phyloP scores from a whole-genome alignment of 2,113 vertebrate species.

The Craseonycteris thonglongyai region DNA sequence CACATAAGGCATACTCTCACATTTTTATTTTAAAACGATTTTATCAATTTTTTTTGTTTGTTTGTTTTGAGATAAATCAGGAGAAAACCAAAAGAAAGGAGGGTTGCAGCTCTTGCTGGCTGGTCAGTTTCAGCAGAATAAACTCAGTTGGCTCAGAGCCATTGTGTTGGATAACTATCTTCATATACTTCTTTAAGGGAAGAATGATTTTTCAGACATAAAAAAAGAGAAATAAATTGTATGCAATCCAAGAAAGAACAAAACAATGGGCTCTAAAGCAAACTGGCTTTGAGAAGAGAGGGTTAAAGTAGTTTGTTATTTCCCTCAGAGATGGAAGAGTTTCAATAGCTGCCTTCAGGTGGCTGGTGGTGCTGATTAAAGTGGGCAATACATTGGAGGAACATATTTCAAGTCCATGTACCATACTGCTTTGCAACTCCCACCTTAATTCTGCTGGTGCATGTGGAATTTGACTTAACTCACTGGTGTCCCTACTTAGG shows the following conservation, averaged over 20 bases:
- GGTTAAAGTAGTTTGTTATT: neutral
- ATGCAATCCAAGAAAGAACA: neutral
- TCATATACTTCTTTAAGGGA: neutral
- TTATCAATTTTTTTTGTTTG: neutral
- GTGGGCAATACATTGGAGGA: neutral
- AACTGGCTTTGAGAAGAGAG: neutral
- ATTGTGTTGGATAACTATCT: neutral
- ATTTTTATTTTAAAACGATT: neutral
- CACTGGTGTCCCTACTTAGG: neutral
- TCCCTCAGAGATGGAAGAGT: neutral
- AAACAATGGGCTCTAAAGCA: neutral
- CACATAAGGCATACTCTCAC: neutral
- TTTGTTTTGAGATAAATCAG: constrained; percentile 44
- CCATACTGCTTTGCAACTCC: no score
- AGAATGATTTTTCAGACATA: no score
- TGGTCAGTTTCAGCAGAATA: neutral
- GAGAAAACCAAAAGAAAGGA: constrained; percentile 47
- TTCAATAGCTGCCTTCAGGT: neutral
- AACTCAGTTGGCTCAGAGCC: neutral
- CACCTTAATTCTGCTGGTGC: neutral
- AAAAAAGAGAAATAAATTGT: neutral
- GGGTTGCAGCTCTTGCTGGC: neutral
- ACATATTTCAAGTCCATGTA: neutral
- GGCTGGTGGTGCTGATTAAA: neutral
- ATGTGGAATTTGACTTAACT: neutral